phyloP scores from a whole-genome alignment of 2,797 vertebrate genomes.

The Phrynocephalus forsythii region DNA sequence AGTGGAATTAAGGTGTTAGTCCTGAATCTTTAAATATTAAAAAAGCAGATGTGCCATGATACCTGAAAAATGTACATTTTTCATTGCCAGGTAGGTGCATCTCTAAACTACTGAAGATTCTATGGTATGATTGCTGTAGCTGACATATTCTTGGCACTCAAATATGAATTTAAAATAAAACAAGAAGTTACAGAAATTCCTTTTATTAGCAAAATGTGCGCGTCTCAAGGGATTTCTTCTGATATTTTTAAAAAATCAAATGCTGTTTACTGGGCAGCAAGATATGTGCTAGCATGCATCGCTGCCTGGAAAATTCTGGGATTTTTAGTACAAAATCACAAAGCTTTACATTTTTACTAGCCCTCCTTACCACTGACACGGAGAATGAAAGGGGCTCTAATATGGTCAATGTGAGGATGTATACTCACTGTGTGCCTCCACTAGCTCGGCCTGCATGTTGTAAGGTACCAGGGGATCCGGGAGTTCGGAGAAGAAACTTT shows the following conservation, averaged over 20 bases:
- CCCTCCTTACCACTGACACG: neutral
- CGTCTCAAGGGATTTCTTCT: neutral
- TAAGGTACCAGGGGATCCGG: conserved; percentile 94
- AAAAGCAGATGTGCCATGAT: neutral
- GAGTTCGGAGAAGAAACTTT: conserved; percentile 95
- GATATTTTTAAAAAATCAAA: neutral
- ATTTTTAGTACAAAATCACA: neutral
- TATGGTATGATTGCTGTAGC: neutral
- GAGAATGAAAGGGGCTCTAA: neutral
- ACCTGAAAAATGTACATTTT: neutral
- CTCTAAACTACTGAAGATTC: neutral
- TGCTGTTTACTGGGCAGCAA: neutral
- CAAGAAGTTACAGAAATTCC: neutral
- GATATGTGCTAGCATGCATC: too few species aligned
- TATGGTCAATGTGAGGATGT: accelerated
- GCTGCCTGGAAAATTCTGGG: too few species aligned
- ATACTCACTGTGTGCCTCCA: conserved; percentile 94
- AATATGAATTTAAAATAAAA: neutral
- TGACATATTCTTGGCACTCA: neutral
- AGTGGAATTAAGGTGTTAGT: neutral
- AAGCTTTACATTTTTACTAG: neutral
- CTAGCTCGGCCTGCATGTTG: conserved; percentile 89
- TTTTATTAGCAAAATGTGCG: neutral
- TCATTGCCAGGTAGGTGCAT: neutral
- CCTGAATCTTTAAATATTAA: neutral